Evolutionary conservation across 2,888 invertebrate genomes (phyloP).

Genomic region (Hyalella azteca): DNA sequence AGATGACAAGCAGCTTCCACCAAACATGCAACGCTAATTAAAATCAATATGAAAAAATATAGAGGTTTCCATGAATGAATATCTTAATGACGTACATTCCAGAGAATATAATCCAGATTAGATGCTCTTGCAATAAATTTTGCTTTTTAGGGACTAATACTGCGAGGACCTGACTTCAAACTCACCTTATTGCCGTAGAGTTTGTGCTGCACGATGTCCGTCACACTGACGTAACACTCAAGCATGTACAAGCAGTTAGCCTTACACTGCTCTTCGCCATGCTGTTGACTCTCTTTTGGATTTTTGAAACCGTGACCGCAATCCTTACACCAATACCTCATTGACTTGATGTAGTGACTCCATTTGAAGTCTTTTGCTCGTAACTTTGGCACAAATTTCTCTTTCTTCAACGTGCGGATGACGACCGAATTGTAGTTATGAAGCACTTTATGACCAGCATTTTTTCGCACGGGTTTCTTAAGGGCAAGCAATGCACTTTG

Average conservation of each 20-base stretch:
- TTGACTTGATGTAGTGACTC: constrained; percentile 58
- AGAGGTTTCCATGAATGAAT: too few species aligned
- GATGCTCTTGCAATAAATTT: too few species aligned
- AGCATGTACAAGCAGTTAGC: constrained; percentile 58
- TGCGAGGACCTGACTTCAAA: neutral
- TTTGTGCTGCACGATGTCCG: constrained; percentile 53
- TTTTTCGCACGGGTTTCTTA: constrained; percentile 39
- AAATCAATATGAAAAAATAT: too few species aligned
- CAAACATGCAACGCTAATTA: too few species aligned
- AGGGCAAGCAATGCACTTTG: neutral
- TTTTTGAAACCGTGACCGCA: constrained; percentile 58
- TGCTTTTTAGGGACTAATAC: too few species aligned
- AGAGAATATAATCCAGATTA: too few species aligned
- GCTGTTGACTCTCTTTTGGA: constrained; percentile 52
- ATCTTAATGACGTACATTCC: too few species aligned
- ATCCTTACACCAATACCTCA: constrained; percentile 57
- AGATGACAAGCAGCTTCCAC: too few species aligned
- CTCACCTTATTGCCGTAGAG: constrained; percentile 57
- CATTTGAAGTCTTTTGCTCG: constrained; percentile 58
- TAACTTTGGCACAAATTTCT: constrained; percentile 45
- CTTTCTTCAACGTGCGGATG: constrained; percentile 37
- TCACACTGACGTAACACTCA: constrained; percentile 57
- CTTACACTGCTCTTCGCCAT: constrained; percentile 55
- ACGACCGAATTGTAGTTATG: constrained; percentile 57
- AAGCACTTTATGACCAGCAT: constrained; percentile 49